phyloP scores from a whole-genome alignment of 2,888 invertebrate species.

The Phortica magna region DNA sequence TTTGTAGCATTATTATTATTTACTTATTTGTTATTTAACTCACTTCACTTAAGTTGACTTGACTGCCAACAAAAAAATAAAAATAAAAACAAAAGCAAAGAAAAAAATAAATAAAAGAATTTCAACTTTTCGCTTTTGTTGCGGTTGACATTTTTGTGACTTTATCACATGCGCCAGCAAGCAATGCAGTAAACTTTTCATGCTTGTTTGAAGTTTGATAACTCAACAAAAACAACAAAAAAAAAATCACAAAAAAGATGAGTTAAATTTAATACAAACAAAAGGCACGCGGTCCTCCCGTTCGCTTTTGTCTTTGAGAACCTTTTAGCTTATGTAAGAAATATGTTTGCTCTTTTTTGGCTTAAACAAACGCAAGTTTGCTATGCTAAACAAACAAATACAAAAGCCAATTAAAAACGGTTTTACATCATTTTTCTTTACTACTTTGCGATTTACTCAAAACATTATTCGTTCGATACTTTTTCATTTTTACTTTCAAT shows the following conservation, averaged over 20 bases:
- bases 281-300: background rate
- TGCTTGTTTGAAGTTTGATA: constrained; percentile 48
- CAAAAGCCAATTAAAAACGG: too few species aligned
- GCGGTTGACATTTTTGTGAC: constrained; percentile 68
- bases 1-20: constrained; percentile 53
- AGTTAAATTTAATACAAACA: background rate
- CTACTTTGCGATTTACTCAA: background rate
- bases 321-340: too few species aligned
- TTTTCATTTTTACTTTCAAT: background rate
- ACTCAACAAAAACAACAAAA: background rate
- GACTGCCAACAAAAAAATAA: too few species aligned
- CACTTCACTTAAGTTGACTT: background rate
- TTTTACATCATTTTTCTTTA: too few species aligned
- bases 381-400: too few species aligned
- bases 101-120: background rate
- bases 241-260: background rate
- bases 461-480: background rate
- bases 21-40: background rate
- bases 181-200: constrained; percentile 62
- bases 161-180: constrained; percentile 68
- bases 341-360: too few species aligned
- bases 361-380: too few species aligned
- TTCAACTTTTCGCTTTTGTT: background rate
- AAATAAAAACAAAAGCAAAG: too few species aligned
- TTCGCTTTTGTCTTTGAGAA: too few species aligned